Evolutionary conservation across 2,113 vertebrate genomes (phyloP).

Genomic region (Euleptes europaea): DNA sequence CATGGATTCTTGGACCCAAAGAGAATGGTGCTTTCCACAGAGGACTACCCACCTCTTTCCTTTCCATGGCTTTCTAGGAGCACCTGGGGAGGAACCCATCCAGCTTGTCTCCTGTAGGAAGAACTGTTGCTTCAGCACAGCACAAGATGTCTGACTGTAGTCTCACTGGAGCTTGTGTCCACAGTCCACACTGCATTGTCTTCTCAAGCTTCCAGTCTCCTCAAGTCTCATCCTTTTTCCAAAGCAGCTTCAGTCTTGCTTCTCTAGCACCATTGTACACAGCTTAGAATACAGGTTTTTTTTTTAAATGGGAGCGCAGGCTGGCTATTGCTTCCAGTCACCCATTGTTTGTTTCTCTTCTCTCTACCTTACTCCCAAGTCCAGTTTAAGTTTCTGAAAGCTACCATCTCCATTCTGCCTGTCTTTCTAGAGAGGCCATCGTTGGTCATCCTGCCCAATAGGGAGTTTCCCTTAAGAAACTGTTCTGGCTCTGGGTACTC

Average conservation of each 20-base stretch:
- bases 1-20: conserved; percentile 63
- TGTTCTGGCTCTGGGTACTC: not conserved
- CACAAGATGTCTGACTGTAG: not conserved
- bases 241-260: not conserved
- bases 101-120: not conserved
- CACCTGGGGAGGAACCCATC: not conserved
- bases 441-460: conserved; percentile 1
- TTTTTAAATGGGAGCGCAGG: not conserved
- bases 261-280: not conserved
- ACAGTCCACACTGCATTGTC: not conserved
- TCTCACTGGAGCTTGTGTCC: not conserved
- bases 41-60: conserved; percentile 60
- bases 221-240: conserved; percentile 5
- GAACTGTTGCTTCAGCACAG: not conserved
- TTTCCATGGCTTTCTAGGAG: conserved; percentile 23
- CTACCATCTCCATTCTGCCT: not conserved
- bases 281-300: not conserved
- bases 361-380: not conserved
- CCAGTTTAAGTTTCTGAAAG: not conserved
- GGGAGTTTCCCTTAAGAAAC: conserved; percentile 5
- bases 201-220: not conserved
- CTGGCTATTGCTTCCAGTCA: not conserved
- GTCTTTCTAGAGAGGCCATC: not conserved
- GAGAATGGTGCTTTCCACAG: conserved; percentile 76
- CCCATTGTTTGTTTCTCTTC: not conserved